Conservation (phyloP, 2,888 invertebrate genomes). For the Acronicta aceris region DNA sequence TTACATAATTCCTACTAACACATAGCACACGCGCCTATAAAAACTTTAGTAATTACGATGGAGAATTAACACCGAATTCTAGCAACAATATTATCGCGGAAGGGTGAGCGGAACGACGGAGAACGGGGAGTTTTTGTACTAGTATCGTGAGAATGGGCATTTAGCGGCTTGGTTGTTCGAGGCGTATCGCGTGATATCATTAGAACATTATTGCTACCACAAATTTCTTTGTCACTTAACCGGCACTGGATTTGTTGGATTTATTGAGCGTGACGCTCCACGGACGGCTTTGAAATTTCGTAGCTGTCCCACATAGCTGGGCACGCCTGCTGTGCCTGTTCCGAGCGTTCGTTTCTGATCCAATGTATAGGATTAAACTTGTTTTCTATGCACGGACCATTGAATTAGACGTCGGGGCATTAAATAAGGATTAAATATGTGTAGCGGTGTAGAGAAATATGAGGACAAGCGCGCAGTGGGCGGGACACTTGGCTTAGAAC, state of each 20-base stretch:
- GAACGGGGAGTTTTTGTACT: slow-evolving; percentile 57
- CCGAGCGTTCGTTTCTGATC: slow-evolving; percentile 60
- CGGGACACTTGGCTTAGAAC: slow-evolving; percentile 65
- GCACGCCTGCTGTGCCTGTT: slow-evolving; percentile 55
- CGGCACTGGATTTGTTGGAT: slow-evolving; percentile 70
- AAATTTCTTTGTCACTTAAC: slow-evolving; percentile 82
- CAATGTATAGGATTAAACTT: slow-evolving; percentile 53
- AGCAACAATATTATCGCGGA: slow-evolving; percentile 65
- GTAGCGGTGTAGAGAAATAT: slow-evolving; percentile 43
- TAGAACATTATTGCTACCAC: slow-evolving; percentile 78
- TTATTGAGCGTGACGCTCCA: slow-evolving; percentile 74
- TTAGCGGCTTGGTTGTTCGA: slow-evolving; percentile 75
- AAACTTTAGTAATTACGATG: slow-evolving; percentile 68
- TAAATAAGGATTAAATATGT: slow-evolving; percentile 58
- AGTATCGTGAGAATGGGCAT: slow-evolving; percentile 75
- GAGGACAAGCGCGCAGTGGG: slow-evolving; percentile 56
- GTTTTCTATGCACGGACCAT: slow-evolving; percentile 56
- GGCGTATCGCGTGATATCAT: slow-evolving; percentile 79
- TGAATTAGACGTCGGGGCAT: slow-evolving; percentile 52
- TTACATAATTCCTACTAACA: slow-evolving; percentile 62
- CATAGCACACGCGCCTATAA: slow-evolving; percentile 63
- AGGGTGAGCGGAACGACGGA: slow-evolving; percentile 60
- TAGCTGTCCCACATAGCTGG: slow-evolving; percentile 61
- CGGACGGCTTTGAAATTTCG: slow-evolving; percentile 65
- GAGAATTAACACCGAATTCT: slow-evolving; percentile 69